Evolutionary conservation across 2,888 invertebrate species (phyloP).

Genomic region (Caradrina kadenii): DNA sequence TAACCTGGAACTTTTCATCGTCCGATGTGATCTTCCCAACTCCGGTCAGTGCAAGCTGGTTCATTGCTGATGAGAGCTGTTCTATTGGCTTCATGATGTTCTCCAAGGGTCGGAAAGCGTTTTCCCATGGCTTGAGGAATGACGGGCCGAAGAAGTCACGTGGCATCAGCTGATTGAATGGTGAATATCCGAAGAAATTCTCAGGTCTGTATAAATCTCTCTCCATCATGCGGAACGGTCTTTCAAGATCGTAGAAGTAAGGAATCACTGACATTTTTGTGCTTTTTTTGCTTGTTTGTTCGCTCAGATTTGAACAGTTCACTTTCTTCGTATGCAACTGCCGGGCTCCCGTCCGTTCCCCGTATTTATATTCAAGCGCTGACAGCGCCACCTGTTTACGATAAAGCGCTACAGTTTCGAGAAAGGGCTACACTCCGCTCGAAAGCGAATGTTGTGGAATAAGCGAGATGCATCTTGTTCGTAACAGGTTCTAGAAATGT

Average conservation of each 20-base stretch:
- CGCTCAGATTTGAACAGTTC: slow-evolving; percentile 37
- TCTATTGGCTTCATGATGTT: slow-evolving; percentile 76
- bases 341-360: slow-evolving; percentile 15
- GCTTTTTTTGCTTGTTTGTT: slow-evolving; percentile 12
- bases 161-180: slow-evolving; percentile 66
- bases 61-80: slow-evolving; percentile 76
- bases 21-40: slow-evolving; percentile 85
- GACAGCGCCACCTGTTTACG: slow-evolving; percentile 68
- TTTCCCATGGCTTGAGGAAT: slow-evolving; percentile 70
- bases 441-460: slow-evolving; percentile 49
- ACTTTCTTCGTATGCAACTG: slow-evolving; percentile 60
- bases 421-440: slow-evolving; percentile 32
- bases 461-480: slow-evolving; percentile 1
- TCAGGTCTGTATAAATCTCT: slow-evolving; percentile 75
- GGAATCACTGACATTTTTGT: slow-evolving; percentile 82
- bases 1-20: slow-evolving; percentile 92
- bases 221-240: slow-evolving; percentile 81
- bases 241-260: slow-evolving; percentile 75
- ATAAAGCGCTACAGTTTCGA: slow-evolving; percentile 40
- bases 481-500: slow-evolving; percentile 47
- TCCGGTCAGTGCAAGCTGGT: slow-evolving; percentile 82
- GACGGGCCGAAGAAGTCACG: slow-evolving; percentile 64
- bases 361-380: slow-evolving; percentile 68
- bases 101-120: slow-evolving; percentile 67
- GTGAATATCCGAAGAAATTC: slow-evolving; percentile 66